Evolutionary conservation across 2,888 invertebrate genomes (phyloP), one percentile per base, ranked within the genome.

Genomic region (Andricus quercusramuli): DNA sequence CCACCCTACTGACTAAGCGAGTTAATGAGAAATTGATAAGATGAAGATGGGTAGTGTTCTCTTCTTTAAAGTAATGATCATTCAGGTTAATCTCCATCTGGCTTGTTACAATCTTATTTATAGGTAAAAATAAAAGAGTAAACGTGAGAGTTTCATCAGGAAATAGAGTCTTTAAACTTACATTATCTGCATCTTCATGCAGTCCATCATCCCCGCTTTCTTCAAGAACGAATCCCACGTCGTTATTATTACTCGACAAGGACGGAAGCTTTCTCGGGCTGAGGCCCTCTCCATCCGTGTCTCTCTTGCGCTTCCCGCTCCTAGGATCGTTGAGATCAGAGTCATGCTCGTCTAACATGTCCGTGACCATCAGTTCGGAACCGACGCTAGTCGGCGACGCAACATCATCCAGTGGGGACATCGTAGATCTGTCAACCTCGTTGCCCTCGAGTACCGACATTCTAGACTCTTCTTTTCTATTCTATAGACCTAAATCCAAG

Each of bases 401-500:
- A 79, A 91, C 90, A 77, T 92, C 91, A 83, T 92, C 91, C 80
- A 93, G 87, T 80, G 92, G 92, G 79, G 92, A 93, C 91, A 92
- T 91, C 79, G 89, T 89, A 79, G 88, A 84, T 77, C 90, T 88
- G 81, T 90, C 90, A 79, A 88, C 86, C 79, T 91, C 90, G 80
- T 88, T 88, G 83, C 83, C 86, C 83, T 90, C 90, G 80, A 92
- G 83, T 70, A 89, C 89, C 81, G 92, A 92, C 92, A 91, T 92
- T 25, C 78, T 70, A 25, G 9, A 11, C 77, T 44, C n/a, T 79
- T 47, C 29, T 32, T 37, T 64, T 32, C 25, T 3, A 32, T 65
- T 32, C 25, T 3, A 32, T 62, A 81, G 70, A 79, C 66, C 74
- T 78, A 29, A 68, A 78, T 80, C n/a, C 77, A 77, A 47, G 41